Evolutionary conservation across 2,797 vertebrate species (phyloP).

Genomic region (Acanthurus lineatus): DNA sequence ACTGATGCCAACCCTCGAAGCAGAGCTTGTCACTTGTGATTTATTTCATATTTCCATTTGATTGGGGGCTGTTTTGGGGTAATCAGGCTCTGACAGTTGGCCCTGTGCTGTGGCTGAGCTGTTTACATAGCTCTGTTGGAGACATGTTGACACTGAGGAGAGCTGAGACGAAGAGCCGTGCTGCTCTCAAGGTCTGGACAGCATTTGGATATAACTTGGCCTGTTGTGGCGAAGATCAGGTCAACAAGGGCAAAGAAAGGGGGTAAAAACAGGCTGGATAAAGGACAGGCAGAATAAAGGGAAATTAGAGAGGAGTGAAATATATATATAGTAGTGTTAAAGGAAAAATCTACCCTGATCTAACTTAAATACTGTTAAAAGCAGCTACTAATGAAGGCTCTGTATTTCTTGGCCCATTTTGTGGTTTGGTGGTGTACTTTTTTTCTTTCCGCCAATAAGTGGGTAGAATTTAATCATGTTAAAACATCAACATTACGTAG

Average conservation of each 20-base stretch:
- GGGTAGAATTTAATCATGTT: conserved; percentile 11
- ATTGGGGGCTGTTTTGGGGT: conserved; percentile 78
- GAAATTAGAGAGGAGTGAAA: conserved; percentile 27
- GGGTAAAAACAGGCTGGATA: conserved; percentile 28
- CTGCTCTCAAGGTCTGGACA: conserved; percentile 72
- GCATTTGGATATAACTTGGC: conserved; percentile 54
- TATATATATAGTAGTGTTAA: background rate
- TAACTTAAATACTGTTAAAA: conserved; percentile 15
- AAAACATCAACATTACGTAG: conserved; percentile 23
- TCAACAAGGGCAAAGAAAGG: conserved; percentile 43
- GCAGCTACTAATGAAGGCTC: conserved; percentile 10
- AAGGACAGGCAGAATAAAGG: conserved; percentile 36
- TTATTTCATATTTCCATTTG: conserved; percentile 84
- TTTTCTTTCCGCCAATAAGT: conserved; percentile 29
- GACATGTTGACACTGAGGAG: conserved; percentile 78
- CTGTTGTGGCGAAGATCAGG: conserved; percentile 42
- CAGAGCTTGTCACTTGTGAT: conserved; percentile 79
- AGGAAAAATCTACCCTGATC: conserved; percentile 24
- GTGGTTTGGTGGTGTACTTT: conserved; percentile 13
- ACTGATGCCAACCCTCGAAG: conserved; percentile 65
- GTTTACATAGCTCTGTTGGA: conserved; percentile 82
- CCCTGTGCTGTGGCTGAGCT: conserved; percentile 82
- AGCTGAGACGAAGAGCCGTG: conserved; percentile 52
- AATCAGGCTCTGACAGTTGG: conserved; percentile 82
- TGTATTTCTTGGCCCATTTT: conserved; percentile 42